Evolutionary conservation across 2,797 vertebrate species (phyloP), one percentile per base, ranked within the genome.

Genomic region (Acipenser oxyrinchus): DNA sequence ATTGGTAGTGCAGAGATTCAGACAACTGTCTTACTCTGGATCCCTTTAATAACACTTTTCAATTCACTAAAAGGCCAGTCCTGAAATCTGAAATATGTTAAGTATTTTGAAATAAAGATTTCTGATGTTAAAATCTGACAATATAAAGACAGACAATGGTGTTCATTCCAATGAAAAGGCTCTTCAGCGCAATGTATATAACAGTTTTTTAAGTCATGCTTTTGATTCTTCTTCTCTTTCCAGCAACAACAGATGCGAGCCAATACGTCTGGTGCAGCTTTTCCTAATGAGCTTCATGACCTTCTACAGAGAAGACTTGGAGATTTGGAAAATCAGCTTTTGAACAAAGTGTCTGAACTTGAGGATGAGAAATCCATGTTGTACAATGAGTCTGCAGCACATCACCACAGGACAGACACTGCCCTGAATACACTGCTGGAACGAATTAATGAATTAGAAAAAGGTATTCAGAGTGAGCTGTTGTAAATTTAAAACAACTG

Each of bases 321-420:
- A 2, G 94, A 96, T 68, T 85, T 99, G 79, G 95, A 99, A 79
- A 90, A 89, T 10, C 95, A 97, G 72, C 91, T 99, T 7, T 83
- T 96, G 48, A 93, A 82, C 83, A 99, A 97, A 79, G 95, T 98
- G 83, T 92, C 87, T 0, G 94, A 91, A 81, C 86, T 99, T 63
- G 94, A 98, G 81, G 89, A 92, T 48, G 95, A 99, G 81, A 98
- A 97, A 73, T 93, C 87, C 52, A 77, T 93, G 84, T 87, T 98
- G n/a, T 93, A 94, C 77, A 97, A 98, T 0, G 95, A 97, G 82
- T 98, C 93, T 0, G 90, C 92, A 0, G 90, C 89, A n/a, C 96
- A 99, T 77, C 85, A 93, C 51, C 85, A 93, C 77, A 94, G 88
- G 85, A 98, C 95, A 0, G 96, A 99, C 81, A 94, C 85, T 53